A percentile compares a stretch with the other conserved stretches of the same genome.
Conservation (phyloP, 1,140 invertebrate species). For the Diploscapter pachys region DNA sequence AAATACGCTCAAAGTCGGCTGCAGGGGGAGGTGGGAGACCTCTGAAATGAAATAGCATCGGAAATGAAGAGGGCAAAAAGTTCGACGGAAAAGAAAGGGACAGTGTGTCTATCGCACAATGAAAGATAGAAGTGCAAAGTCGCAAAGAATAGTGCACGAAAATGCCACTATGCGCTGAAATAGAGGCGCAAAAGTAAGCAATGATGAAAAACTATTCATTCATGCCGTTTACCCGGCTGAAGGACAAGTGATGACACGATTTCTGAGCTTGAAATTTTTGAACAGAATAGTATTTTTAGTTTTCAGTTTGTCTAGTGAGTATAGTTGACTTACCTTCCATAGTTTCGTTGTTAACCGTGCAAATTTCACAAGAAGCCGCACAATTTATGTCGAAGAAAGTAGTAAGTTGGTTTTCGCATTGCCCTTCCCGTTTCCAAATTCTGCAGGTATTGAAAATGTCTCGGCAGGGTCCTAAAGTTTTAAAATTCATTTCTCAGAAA, state of each 20-base stretch:
- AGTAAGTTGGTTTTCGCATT: conserved; percentile 32
- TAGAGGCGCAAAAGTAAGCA: neutral
- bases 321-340: neutral
- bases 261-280: conserved; percentile 3
- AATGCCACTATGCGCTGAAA: neutral
- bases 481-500: neutral
- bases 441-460: conserved; percentile 38
- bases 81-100: too few relatives aligned
- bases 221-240: too few relatives aligned
- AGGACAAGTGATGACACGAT: too few relatives aligned
- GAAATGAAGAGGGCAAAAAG: neutral
- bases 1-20: conserved; percentile 35
- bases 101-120: too few relatives aligned
- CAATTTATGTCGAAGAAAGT: conserved; percentile 41
- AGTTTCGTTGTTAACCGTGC: conserved; percentile 14
- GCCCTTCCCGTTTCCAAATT: conserved; percentile 38
- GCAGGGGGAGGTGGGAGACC: conserved; percentile 21
- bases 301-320: neutral
- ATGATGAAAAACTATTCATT: too few relatives aligned
- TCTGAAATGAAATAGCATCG: conserved; percentile 19
- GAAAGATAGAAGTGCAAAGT: neutral
- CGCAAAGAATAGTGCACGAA: conserved; percentile 16
- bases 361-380: conserved; percentile 32
- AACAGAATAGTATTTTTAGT: conserved; percentile 9
- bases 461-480: conserved; percentile 37